phyloP scores from a whole-genome alignment of 2,888 invertebrate genomes.

The Papilio elwesi region DNA sequence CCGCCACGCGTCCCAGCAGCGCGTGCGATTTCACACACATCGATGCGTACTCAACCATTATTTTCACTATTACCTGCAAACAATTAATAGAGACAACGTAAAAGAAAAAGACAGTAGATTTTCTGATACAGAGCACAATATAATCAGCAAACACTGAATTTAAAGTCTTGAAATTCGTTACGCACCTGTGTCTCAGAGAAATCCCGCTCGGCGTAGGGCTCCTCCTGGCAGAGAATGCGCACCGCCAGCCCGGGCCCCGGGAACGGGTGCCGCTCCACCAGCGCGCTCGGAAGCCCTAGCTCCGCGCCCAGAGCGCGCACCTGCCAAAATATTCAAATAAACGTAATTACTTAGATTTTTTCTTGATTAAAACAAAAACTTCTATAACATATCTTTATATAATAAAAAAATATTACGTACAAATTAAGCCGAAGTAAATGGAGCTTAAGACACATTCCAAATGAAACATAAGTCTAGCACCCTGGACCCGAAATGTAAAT shows the following conservation, averaged over 20 bases:
- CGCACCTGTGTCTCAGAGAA: slow-evolving; percentile 96
- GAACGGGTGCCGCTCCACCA: slow-evolving; percentile 98
- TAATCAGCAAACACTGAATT: no score
- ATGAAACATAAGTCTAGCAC: no score
- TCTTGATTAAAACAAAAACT: background rate
- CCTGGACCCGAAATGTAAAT: no score
- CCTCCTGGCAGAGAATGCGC: slow-evolving; percentile 97
- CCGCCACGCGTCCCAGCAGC: slow-evolving; percentile 92
- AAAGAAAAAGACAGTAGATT: no score
- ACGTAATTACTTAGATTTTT: background rate
- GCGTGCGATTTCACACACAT: slow-evolving; percentile 97
- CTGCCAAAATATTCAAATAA: slow-evolving; percentile 53
- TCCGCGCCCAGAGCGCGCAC: slow-evolving; percentile 94
- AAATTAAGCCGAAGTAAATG: no score
- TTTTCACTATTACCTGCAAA: slow-evolving; percentile 92
- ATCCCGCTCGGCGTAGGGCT: slow-evolving; percentile 96
- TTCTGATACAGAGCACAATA: no score
- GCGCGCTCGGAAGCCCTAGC: slow-evolving; percentile 92
- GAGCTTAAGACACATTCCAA: no score
- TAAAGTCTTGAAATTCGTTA: background rate
- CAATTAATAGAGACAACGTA: background rate
- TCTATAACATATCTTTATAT: no score
- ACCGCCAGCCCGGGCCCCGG: slow-evolving; percentile 99
- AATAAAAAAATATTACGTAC: no score
- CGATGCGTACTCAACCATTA: slow-evolving; percentile 96